Base-by-base conservation (phyloP, 2,797 vertebrate species). In the Philypnodon macrostomus region DNA sequence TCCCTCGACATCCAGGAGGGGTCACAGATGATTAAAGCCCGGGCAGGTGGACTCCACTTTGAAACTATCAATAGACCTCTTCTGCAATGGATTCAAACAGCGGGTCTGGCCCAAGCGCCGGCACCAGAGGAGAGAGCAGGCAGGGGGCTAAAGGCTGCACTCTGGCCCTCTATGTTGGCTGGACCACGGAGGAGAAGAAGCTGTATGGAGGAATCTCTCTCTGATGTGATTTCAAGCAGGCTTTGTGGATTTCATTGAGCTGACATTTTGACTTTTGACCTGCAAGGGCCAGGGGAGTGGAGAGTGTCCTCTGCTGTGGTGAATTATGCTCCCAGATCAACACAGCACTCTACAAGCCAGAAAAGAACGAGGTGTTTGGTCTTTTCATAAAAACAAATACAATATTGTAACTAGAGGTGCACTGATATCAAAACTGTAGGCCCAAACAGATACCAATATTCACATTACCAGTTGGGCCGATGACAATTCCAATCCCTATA, bases 41-140 rank as follows among this genome's bases (percentile, higher is more conserved):
- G 79, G 79, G 84, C 83, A 88, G 88, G 85, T 87, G 83, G 83
- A 84, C 81, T 86, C 76, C 67, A 80, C 85, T 91, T 87, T 89
- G 83, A 88, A 87, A 86, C 81, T 70, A 80, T 87, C 85, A 81
- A 80, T 81, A 85, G 73, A 85, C 77, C 77, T 73, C n/a, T n/a
- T n/a, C n/a, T n/a, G n/a, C n/a, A n/a, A n/a, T n/a, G n/a, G n/a
- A n/a, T n/a, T n/a, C 84, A 87, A 87, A 87, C 81, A 75, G 77
- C 74, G 78, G 80, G 75, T 38, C 67, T 9, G 56, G 63, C 62
- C 55, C 70, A n/a, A n/a, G 64, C 51, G 4, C 58, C 49, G 60
- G 60, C 58, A 51, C 59, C 9, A 23, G 70, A 60, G 58, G 65
- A 75, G 53, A 62, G 67, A 65, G 10, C 52, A 36, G 12, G 47